phyloP scores from a whole-genome alignment of 2,113 vertebrate species.

The Osmerus mordax region DNA sequence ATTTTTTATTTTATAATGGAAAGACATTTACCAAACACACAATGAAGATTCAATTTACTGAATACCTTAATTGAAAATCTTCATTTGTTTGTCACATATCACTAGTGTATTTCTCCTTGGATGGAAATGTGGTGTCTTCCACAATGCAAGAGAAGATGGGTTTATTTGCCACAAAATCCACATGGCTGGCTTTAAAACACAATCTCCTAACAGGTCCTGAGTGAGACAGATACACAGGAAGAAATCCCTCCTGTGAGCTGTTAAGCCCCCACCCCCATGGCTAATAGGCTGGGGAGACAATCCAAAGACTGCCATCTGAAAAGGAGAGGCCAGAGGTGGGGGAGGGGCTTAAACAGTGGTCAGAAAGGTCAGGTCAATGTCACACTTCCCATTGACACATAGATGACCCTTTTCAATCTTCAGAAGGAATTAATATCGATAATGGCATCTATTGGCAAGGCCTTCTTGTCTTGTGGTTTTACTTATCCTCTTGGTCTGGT shows the following conservation, averaged over 20 bases:
- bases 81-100: background rate
- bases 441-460: constrained; percentile 56
- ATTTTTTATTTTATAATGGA: too few species aligned
- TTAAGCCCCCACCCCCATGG: constrained; percentile 27
- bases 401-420: constrained; percentile 40
- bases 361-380: constrained; percentile 61
- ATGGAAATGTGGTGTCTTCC: background rate
- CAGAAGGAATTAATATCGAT: constrained; percentile 56
- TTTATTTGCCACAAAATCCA: constrained; percentile 32
- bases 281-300: constrained; percentile 42
- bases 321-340: background rate
- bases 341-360: constrained; percentile 43
- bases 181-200: constrained; percentile 18
- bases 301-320: constrained; percentile 33
- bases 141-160: constrained; percentile 17
- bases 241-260: constrained; percentile 34
- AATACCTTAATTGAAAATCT: background rate
- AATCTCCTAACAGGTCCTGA: constrained; percentile 13
- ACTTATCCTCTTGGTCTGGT: background rate
- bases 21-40: too few species aligned
- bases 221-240: constrained; percentile 20
- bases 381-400: constrained; percentile 48
- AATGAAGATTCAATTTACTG: background rate
- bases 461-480: constrained; percentile 52
- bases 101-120: background rate